Evolutionary conservation across 2,888 invertebrate genomes (phyloP).

Genomic region (Mimumesa dahlbomi): DNA sequence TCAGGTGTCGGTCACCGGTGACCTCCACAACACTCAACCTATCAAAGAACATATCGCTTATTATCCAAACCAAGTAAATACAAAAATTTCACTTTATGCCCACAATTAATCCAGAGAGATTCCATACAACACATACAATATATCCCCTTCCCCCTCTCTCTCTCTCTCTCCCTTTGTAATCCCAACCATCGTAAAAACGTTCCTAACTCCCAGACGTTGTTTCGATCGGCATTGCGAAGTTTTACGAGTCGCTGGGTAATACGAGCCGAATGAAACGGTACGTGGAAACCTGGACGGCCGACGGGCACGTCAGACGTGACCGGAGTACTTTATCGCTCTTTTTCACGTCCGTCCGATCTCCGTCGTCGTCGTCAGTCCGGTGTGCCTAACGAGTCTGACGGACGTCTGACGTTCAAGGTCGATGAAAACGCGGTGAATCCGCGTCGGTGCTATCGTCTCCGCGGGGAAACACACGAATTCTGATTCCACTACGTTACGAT

Average conservation of each 20-base stretch:
- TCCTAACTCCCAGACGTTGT: not conserved
- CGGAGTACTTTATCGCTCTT: slow-evolving; percentile 48
- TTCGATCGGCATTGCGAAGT: not conserved
- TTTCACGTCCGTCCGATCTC: slow-evolving; percentile 39
- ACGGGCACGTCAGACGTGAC: slow-evolving; percentile 63
- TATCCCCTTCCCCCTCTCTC: not conserved
- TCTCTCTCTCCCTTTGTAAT: too few relatives aligned
- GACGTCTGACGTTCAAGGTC: slow-evolving; percentile 50
- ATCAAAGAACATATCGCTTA: too few relatives aligned
- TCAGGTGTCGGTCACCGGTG: too few relatives aligned
- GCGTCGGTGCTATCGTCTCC: slow-evolving; percentile 3
- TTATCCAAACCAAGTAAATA: too few relatives aligned
- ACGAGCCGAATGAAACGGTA: slow-evolving; percentile 39
- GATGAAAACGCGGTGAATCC: slow-evolving; percentile 37
- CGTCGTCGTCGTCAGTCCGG: slow-evolving; percentile 5
- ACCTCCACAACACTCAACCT: too few relatives aligned
- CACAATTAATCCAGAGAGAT: too few relatives aligned
- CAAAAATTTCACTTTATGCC: too few relatives aligned
- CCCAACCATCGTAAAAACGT: not conserved
- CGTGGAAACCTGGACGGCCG: slow-evolving; percentile 45
- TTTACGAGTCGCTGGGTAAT: slow-evolving; percentile 23
- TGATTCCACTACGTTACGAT: slow-evolving; percentile 10
- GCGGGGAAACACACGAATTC: slow-evolving; percentile 18
- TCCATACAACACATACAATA: too few relatives aligned
- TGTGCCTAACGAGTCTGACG: slow-evolving; percentile 32